A percentile compares a stretch with the other conserved stretches of the same genome.
These are phyloP conservation scores for Odontophorus gujanensis DNA, from an alignment of 2,113 vertebrate genomes.

Conservation along the genomic window DNA sequence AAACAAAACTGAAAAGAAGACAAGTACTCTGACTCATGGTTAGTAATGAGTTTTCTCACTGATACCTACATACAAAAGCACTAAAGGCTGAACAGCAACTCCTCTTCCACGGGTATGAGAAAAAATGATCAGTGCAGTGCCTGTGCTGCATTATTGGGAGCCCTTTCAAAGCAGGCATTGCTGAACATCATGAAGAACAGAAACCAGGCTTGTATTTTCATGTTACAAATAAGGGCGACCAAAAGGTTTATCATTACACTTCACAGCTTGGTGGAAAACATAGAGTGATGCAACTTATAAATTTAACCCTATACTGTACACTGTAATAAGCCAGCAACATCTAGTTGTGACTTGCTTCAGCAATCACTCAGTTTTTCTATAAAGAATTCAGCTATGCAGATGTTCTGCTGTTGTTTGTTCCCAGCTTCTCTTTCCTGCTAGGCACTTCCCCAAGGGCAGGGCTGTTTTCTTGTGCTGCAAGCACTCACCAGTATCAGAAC, in stretches of 20 bases:
- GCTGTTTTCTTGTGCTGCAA: not conserved
- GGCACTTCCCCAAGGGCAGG: not conserved
- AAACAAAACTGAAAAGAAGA: constrained; percentile 45
- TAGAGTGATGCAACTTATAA: not conserved
- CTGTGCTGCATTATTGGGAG: not conserved
- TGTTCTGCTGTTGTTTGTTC: not conserved
- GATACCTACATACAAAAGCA: not conserved
- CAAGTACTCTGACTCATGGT: not conserved
- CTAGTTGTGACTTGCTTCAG: not conserved
- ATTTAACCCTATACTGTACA: not conserved
- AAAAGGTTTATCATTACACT: not conserved
- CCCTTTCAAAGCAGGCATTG: not conserved
- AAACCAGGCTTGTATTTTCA: constrained; percentile 29
- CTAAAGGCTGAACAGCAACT: not conserved
- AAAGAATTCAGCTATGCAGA: not conserved
- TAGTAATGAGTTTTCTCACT: constrained; percentile 18
- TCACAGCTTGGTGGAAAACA: not conserved
- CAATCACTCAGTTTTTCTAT: not conserved
- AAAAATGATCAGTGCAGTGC: not conserved
- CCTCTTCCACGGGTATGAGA: not conserved
- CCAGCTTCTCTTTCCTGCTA: not conserved
- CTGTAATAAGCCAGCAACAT: not conserved
- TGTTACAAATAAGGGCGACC: not conserved
- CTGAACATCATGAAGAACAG: not conserved
- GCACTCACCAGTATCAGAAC: not conserved